Evolutionary conservation across 2,113 vertebrate species (phyloP).

Genomic region (Vanacampus margaritifer): DNA sequence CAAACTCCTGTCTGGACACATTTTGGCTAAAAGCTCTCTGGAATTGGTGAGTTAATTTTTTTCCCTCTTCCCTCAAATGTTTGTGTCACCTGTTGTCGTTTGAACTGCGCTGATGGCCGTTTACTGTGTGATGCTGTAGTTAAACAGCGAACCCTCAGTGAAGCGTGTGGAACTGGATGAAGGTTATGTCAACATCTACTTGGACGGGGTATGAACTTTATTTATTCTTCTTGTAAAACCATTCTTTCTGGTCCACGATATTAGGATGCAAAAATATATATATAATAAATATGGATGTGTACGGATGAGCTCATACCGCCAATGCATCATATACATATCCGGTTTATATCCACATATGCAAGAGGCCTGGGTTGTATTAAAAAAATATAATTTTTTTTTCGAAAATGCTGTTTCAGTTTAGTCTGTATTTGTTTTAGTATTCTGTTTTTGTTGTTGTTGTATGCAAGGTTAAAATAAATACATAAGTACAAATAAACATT

Average conservation of each 20-base stretch:
- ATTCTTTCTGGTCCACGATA: neutral
- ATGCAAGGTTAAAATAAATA: too few species aligned
- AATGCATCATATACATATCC: too few species aligned
- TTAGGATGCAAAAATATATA: too few species aligned
- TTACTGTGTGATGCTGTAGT: conserved; percentile 47
- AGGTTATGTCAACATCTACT: conserved; percentile 68
- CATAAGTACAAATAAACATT: too few species aligned
- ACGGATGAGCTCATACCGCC: too few species aligned
- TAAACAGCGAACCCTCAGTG: conserved; percentile 41
- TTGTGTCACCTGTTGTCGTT: neutral
- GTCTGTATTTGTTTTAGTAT: too few species aligned
- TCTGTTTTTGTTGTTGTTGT: too few species aligned
- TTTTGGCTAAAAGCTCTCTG: conserved; percentile 52
- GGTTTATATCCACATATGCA: too few species aligned
- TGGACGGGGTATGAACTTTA: conserved; percentile 61
- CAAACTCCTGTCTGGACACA: conserved; percentile 77
- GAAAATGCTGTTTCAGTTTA: neutral
- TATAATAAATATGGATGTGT: too few species aligned
- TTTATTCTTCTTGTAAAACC: neutral
- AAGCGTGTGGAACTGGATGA: conserved; percentile 67
- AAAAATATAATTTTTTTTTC: too few species aligned
- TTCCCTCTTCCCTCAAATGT: neutral
- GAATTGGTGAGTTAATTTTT: conserved; percentile 52
- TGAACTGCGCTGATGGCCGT: neutral
- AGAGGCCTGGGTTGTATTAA: too few species aligned